Evolutionary conservation across 2,888 invertebrate species (phyloP).

Genomic region (Rotaria socialis): DNA sequence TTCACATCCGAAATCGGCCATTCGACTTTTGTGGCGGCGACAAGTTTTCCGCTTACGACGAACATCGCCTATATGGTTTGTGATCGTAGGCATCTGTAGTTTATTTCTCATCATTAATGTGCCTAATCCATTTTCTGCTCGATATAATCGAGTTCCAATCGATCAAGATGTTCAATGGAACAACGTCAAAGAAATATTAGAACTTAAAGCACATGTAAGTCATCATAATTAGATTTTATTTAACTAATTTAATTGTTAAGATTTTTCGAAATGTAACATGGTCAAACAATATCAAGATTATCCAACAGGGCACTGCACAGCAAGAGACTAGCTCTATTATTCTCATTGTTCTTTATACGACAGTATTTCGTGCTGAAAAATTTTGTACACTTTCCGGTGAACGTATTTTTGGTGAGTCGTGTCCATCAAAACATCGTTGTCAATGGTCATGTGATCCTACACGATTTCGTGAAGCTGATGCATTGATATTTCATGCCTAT

Average conservation of each 20-base stretch:
- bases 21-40: neutral
- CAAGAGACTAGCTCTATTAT: neutral
- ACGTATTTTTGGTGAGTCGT: neutral
- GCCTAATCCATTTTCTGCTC: neutral
- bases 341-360: neutral
- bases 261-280: neutral
- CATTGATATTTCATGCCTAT: constrained; percentile 30
- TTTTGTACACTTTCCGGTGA: neutral
- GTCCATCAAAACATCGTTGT: constrained; percentile 13
- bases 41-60: neutral
- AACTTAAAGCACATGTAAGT: neutral
- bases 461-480: neutral
- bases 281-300: neutral
- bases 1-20: neutral
- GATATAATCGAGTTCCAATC: neutral
- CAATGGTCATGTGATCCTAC: neutral
- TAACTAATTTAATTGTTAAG: neutral
- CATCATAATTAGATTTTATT: too few relatives aligned
- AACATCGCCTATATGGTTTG: neutral
- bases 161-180: neutral
- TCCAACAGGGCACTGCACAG: neutral
- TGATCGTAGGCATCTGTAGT: neutral
- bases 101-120: neutral
- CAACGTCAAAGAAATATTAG: neutral
- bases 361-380: constrained; percentile 5